phyloP scores from a whole-genome alignment of 2,797 vertebrate genomes.

The Sebastes taczanowskii region DNA sequence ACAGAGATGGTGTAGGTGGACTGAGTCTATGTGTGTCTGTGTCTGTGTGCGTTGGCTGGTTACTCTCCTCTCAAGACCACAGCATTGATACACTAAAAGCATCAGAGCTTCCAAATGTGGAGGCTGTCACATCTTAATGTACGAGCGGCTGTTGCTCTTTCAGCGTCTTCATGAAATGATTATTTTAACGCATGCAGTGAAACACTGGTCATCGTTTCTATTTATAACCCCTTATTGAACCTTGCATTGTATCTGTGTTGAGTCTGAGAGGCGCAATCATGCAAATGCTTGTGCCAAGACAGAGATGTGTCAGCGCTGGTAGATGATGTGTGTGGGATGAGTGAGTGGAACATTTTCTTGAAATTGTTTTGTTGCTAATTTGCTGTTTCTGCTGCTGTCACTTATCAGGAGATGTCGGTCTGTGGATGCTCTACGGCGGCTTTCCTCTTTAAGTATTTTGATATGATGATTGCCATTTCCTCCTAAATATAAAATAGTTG shows the following conservation, averaged over 20 bases:
- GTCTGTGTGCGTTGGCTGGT: conserved; percentile 27
- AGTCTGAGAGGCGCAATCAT: conserved; percentile 51
- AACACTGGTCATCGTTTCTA: conserved; percentile 25
- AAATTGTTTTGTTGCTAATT: conserved; percentile 31
- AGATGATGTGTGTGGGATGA: conserved; percentile 52
- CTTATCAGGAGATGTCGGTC: not conserved
- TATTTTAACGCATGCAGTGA: conserved; percentile 1
- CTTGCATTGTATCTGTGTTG: conserved; percentile 21
- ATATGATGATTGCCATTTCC: not conserved
- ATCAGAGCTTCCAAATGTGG: conserved; percentile 18
- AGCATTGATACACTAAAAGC: conserved; percentile 25
- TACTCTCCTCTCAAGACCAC: conserved; percentile 25
- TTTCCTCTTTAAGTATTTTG: not conserved
- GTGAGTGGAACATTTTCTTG: conserved; percentile 32
- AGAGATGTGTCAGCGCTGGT: conserved; percentile 46
- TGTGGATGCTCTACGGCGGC: not conserved
- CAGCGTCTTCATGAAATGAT: conserved; percentile 21
- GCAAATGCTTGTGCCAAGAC: conserved; percentile 48
- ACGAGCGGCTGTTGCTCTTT: conserved; percentile 33
- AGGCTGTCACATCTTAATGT: conserved; percentile 16
- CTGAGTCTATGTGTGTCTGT: conserved; percentile 28
- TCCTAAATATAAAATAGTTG: not conserved
- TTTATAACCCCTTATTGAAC: conserved; percentile 43
- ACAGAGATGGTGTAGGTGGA: conserved; percentile 62
- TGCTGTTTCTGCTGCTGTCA: not conserved